Percentiles rank a stretch among this genome's conserved stretches.
Conservation (phyloP, 1,140 invertebrate species). For the Halesus radiatus region DNA sequence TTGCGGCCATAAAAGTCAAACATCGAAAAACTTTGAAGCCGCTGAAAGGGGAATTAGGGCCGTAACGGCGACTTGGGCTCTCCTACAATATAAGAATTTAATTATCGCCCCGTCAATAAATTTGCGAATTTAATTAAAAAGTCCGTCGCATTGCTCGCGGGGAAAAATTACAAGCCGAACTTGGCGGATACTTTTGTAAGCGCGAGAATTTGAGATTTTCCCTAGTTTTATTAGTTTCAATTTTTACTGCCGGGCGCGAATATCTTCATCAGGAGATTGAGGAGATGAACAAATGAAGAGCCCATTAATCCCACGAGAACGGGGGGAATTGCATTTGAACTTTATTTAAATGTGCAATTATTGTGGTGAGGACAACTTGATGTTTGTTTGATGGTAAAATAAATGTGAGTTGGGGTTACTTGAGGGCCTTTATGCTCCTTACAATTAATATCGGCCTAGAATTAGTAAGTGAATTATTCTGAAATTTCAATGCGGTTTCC, state of each 20-base stretch:
- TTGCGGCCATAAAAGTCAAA: slow-evolving; percentile 3
- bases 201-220: slow-evolving; percentile 13
- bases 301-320: not conserved
- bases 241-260: slow-evolving; percentile 18
- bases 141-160: slow-evolving; percentile 37
- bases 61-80: slow-evolving; percentile 47
- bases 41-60: not conserved
- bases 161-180: slow-evolving; percentile 30
- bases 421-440: too few species aligned
- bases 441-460: too few species aligned
- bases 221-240: slow-evolving; percentile 38
- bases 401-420: too few species aligned
- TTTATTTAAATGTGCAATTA: not conserved
- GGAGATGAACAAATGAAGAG: not conserved
- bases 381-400: too few species aligned
- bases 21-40: slow-evolving; percentile 8
- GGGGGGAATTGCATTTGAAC: not conserved
- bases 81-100: slow-evolving; percentile 54
- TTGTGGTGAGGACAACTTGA: too few species aligned
- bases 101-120: slow-evolving; percentile 57
- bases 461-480: too few species aligned
- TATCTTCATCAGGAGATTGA: not conserved
- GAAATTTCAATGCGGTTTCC: too few species aligned
- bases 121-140: slow-evolving; percentile 58
- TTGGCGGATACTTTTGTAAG: not conserved